These are phyloP conservation scores for Mimachlamys varia DNA, from an alignment of 2,888 invertebrate species.

Conservation along the genomic window DNA sequence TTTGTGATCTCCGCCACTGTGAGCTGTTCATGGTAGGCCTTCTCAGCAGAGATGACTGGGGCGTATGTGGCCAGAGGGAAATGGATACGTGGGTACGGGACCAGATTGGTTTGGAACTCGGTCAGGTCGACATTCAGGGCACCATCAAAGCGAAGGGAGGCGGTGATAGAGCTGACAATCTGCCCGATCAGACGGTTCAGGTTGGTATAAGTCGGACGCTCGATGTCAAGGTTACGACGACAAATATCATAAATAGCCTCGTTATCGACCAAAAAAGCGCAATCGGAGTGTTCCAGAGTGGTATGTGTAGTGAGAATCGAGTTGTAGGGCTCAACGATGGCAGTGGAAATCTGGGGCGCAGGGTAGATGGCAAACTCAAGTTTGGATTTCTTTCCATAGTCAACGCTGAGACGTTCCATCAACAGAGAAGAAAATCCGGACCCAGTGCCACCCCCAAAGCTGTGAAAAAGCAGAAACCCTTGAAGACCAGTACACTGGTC, in stretches of 20 bases:
- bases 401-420: slow-evolving; percentile 92
- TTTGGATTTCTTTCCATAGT: slow-evolving; percentile 85
- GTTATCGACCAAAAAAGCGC: slow-evolving; percentile 97
- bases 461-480: slow-evolving; percentile 93
- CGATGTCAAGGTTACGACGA: slow-evolving; percentile 90
- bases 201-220: slow-evolving; percentile 92
- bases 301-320: slow-evolving; percentile 97
- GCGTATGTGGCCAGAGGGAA: slow-evolving; percentile 93
- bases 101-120: slow-evolving; percentile 83
- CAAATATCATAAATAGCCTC: slow-evolving; percentile 94
- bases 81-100: slow-evolving; percentile 86
- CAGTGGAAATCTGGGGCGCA: slow-evolving; percentile 90
- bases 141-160: slow-evolving; percentile 82
- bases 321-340: slow-evolving; percentile 96
- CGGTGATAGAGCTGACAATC: slow-evolving; percentile 84
- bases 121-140: slow-evolving; percentile 83
- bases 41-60: slow-evolving; percentile 95
- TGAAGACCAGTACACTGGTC: slow-evolving; percentile 89
- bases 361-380: slow-evolving; percentile 91
- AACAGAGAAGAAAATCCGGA: slow-evolving; percentile 89
- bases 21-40: slow-evolving; percentile 94
- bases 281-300: slow-evolving; percentile 95
- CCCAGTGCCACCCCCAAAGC: slow-evolving; percentile 84
- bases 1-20: slow-evolving; percentile 75
- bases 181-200: slow-evolving; percentile 96